These are phyloP conservation scores for Meliscaeva auricollis DNA, from an alignment of 2,888 invertebrate species.

Conservation along the genomic window DNA sequence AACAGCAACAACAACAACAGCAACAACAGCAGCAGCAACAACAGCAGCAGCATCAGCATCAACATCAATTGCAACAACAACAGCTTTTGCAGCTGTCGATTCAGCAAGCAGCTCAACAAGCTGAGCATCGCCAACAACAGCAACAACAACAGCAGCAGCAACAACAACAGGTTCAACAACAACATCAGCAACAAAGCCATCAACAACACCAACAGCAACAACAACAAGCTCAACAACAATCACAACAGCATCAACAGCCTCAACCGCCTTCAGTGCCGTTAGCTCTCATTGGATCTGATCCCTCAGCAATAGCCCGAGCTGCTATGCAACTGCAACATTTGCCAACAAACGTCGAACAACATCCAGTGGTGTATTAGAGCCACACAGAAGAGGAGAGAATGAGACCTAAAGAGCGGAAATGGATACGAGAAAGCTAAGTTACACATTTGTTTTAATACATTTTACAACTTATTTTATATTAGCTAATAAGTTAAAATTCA, in stretches of 20 bases:
- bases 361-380: conserved; percentile 83
- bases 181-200: conserved; percentile 77
- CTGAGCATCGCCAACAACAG: conserved; percentile 66
- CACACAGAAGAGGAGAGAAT: conserved; percentile 34
- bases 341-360: conserved; percentile 83
- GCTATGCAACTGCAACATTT: conserved; percentile 83
- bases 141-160: conserved; percentile 77
- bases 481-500: conserved; percentile 56
- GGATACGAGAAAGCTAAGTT: conserved; percentile 60
- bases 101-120: conserved; percentile 80
- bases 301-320: conserved; percentile 82
- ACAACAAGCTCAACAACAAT: conserved; percentile 79
- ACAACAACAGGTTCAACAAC: conserved; percentile 77
- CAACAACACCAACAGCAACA: conserved; percentile 77
- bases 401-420: conserved; percentile 62
- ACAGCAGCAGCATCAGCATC: conserved; percentile 81
- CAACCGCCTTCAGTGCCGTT: conserved; percentile 83
- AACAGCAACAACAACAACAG: conserved; percentile 81
- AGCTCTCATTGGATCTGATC: conserved; percentile 82
- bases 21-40: conserved; percentile 79
- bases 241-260: conserved; percentile 80
- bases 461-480: conserved; percentile 43
- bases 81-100: conserved; percentile 80
- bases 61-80: conserved; percentile 79
- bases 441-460: conserved; percentile 49